Evolutionary conservation across 2,113 vertebrate species (phyloP), one percentile per base, ranked within the genome.

Genomic region (Centrocercus urophasianus): DNA sequence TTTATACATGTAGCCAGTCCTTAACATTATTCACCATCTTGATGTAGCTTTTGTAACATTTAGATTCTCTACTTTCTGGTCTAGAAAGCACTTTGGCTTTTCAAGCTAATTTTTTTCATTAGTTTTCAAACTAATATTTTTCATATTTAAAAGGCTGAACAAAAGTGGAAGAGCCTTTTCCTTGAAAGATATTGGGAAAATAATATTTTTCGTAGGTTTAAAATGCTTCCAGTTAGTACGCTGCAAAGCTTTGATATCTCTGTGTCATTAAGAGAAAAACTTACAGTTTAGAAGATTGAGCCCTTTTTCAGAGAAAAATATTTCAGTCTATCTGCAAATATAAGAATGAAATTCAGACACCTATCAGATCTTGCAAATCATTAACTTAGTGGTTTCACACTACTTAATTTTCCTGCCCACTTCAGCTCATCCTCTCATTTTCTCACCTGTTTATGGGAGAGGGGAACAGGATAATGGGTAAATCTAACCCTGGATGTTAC

Each of bases 201-300:
- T 83, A 77, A 22, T 36, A 8, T 9, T 87, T 28, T 14, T 32
- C 20, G 4, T 57, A 42, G 9, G 65, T 84, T n/a, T 40, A 1
- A 73, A 80, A 42, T 34, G 4, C 69, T 93, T 82, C 72, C 72
- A 88, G 5, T 38, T 77, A 50, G 3, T 88, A 92, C 21, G 50
- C 36, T 30, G n/a, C 13, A 64, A 48, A 61, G 43, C 36, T 93
- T 8, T 36, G 18, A 10, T 60, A n/a, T 20, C 36, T 2, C 4
- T 52, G 16, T 83, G 10, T 9, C 14, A 32, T 8, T 67, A 32
- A 82, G 63, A 32, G 38, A 34, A 15, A 28, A 52, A 13, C 20
- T 92, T 28, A 10, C 27, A 17, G 0, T 66, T 52, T 27, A 50
- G 34, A 28, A 60, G 34, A 52, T 1, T 22, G 40, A 22, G 10